Base-by-base conservation (phyloP, 2,113 vertebrate genomes). In the Malurus cyaneus region DNA sequence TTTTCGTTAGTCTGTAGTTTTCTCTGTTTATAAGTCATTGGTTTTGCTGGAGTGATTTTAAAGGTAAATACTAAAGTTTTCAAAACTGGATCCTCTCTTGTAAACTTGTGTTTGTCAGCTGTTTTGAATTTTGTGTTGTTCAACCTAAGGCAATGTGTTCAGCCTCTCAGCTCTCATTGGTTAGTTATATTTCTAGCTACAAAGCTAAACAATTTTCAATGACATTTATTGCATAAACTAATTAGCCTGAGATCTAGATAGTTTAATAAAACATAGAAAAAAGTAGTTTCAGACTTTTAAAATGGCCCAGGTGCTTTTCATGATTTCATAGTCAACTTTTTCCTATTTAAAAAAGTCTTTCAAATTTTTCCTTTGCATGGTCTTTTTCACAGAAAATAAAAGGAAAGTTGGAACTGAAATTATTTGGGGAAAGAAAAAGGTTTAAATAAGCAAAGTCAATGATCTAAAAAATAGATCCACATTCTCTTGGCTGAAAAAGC, bases 391-490 rank as follows among this genome's bases (percentile, higher is more conserved):
- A 41, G 24, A 71, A 57, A 78, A n/a, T 12, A 80, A 9, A 82
- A 82, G 25, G 52, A 86, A 95, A 66, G 29, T 79, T 86, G 82
- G 83, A 95, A 88, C 32, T 41, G 32, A 88, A 78, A 74, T 54
- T 52, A 80, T 78, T 50, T 87, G 36, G 18, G 44, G 26, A 86
- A 91, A 78, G 41, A 78, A 86, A 60, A 67, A 12, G 50, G 34
- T 93, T 96, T 74, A 89, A 86, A 93, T 76, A 85, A 91, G 64
- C 39, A 57, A 90, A 93, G 80, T 92, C 67, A 94, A 66, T 60
- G 46, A 61, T 50, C 59, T 93, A 54, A 83, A 78, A 86, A 73
- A n/a, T 49, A 89, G 36, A 86, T 53, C 32, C 36, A 76, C 57
- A 49, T 76, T 92, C 31, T 92, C 29, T 49, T 85, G 79, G 57